Evolutionary conservation across 2,888 invertebrate genomes (phyloP).

Genomic region (Drosophila formosana): DNA sequence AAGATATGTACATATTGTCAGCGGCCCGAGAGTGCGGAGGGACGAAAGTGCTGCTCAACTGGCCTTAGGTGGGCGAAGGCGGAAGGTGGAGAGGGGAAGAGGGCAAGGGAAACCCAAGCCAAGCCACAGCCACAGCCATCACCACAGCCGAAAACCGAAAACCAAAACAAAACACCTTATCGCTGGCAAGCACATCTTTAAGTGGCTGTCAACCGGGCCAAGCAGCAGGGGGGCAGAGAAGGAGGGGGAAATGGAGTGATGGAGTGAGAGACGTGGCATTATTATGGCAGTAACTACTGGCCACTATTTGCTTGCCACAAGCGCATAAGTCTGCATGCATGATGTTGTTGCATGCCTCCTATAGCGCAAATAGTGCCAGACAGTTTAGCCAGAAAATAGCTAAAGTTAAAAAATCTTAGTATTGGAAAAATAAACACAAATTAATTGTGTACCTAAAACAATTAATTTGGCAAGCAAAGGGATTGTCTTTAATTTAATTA

Average conservation of each 20-base stretch:
- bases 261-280: neutral
- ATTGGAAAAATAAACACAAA: too few species aligned
- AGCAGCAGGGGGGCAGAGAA: slow-evolving; percentile 14
- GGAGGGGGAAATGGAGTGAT: neutral
- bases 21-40: slow-evolving; percentile 12
- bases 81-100: slow-evolving; percentile 1
- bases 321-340: slow-evolving; percentile 65
- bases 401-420: slow-evolving; percentile 1
- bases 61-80: neutral
- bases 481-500: too few species aligned
- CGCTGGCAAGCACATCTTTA: slow-evolving; percentile 75
- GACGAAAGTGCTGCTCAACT: slow-evolving; percentile 14
- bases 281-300: slow-evolving; percentile 32
- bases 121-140: slow-evolving; percentile 40
- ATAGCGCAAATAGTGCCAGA: slow-evolving; percentile 15
- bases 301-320: slow-evolving; percentile 41
- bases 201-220: slow-evolving; percentile 78
- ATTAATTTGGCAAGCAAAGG: too few species aligned
- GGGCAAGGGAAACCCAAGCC: slow-evolving; percentile 29
- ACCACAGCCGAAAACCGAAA: slow-evolving; percentile 44
- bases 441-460: too few species aligned
- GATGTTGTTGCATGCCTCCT: slow-evolving; percentile 24
- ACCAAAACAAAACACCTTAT: slow-evolving; percentile 77
- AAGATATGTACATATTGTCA: slow-evolving; percentile 80
- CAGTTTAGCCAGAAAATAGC: slow-evolving; percentile 31